Percentiles rank a stretch among this genome's conserved stretches.
phyloP scores from a whole-genome alignment of 1,140 invertebrate species.

The Contarinia nasturtii region DNA sequence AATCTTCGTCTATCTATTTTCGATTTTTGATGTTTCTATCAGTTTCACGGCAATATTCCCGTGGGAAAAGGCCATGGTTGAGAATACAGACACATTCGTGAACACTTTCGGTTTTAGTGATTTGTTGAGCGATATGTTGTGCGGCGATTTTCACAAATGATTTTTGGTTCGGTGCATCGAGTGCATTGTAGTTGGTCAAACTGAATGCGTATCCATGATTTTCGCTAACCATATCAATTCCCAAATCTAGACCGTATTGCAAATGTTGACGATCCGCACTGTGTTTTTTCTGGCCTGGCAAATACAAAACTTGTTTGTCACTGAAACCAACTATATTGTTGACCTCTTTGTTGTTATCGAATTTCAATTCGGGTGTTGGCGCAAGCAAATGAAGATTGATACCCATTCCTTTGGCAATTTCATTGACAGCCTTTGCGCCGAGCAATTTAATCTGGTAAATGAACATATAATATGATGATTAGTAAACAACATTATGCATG shows the following conservation, averaged over 20 bases:
- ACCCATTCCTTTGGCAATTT: background rate
- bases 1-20: too few species aligned
- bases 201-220: conserved; percentile 19
- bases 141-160: conserved; percentile 10
- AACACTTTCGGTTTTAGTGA: conserved; percentile 17
- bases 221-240: conserved; percentile 24
- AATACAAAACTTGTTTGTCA: conserved; percentile 27
- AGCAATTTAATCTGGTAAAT: conserved; percentile 16
- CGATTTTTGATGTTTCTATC: background rate
- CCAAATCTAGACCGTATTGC: conserved; percentile 29
- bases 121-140: conserved; percentile 17
- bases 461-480: too few species aligned
- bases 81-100: conserved; percentile 16
- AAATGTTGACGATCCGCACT: conserved; percentile 31
- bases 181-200: conserved; percentile 16
- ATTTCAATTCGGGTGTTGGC: conserved; percentile 11
- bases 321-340: conserved; percentile 24
- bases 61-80: conserved; percentile 7
- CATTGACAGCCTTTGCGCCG: conserved; percentile 14
- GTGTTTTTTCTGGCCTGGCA: conserved; percentile 30
- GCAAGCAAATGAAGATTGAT: conserved; percentile 12
- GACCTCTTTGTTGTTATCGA: conserved; percentile 8
- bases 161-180: conserved; percentile 14
- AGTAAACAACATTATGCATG: too few species aligned
- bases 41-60: background rate